phyloP scores from a whole-genome alignment of 2,888 invertebrate genomes.

The Oligia latruncula region DNA sequence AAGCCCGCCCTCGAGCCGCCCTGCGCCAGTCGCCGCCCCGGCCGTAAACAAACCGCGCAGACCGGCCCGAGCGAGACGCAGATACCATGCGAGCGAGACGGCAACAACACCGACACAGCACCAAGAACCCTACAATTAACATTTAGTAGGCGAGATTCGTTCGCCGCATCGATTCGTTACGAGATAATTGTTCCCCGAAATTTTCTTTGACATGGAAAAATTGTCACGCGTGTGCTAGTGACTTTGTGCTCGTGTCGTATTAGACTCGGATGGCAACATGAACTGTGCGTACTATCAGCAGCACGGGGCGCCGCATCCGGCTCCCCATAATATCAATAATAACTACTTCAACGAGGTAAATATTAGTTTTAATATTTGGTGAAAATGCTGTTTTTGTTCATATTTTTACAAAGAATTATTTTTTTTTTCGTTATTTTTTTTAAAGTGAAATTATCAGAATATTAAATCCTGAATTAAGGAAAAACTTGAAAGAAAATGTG shows the following conservation, averaged over 20 bases:
- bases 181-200: constrained; percentile 87
- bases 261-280: constrained; percentile 83
- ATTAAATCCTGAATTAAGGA: background rate
- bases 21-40: constrained; percentile 80
- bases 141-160: constrained; percentile 88
- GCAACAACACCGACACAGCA: constrained; percentile 71
- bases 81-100: constrained; percentile 76
- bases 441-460: background rate
- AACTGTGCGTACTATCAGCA: constrained; percentile 89
- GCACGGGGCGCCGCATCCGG: constrained; percentile 86
- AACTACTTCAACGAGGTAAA: constrained; percentile 88
- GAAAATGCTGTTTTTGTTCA: background rate
- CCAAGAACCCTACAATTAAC: constrained; percentile 87
- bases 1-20: constrained; percentile 86
- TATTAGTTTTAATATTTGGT: constrained; percentile 33
- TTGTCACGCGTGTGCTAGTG: constrained; percentile 74
- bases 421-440: background rate
- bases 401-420: background rate
- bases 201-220: constrained; percentile 83
- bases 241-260: constrained; percentile 66
- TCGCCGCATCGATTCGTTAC: constrained; percentile 90
- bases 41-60: constrained; percentile 69
- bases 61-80: constrained; percentile 74
- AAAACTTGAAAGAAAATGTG: background rate
- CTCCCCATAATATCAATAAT: constrained; percentile 84